phyloP scores from a whole-genome alignment of 1,140 invertebrate genomes.

The Dendrolimus kikuchii region DNA sequence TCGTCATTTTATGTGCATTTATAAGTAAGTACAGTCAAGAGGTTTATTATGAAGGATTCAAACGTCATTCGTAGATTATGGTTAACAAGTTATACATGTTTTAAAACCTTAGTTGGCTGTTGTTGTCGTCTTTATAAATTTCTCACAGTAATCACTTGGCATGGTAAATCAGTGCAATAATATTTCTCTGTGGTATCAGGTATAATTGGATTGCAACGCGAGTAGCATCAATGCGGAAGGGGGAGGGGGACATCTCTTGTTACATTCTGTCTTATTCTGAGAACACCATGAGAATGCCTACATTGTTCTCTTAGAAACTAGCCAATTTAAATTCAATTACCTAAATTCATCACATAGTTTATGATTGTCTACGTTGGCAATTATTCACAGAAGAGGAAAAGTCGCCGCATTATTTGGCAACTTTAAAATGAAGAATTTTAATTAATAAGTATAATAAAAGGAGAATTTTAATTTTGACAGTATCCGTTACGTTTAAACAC shows the following conservation, averaged over 20 bases:
- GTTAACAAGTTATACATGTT: not conserved
- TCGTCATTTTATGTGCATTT: too few relatives aligned
- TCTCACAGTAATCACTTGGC: conserved; percentile 55
- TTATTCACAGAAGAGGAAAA: too few relatives aligned
- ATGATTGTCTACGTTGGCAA: not conserved
- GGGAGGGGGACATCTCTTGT: conserved; percentile 49
- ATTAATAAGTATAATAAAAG: too few relatives aligned
- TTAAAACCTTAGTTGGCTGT: conserved; percentile 11
- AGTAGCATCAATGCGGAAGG: conserved; percentile 62
- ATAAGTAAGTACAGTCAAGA: too few relatives aligned
- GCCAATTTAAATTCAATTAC: not conserved
- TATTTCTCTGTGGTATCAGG: conserved; percentile 56
- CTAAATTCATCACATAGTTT: not conserved
- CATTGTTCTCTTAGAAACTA: not conserved
- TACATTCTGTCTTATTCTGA: conserved; percentile 64
- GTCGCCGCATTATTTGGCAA: too few relatives aligned
- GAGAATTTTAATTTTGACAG: too few relatives aligned
- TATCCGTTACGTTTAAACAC: not conserved
- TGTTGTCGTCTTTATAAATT: conserved; percentile 29
- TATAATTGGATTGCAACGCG: conserved; percentile 66
- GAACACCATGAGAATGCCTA: conserved; percentile 58
- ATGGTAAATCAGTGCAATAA: conserved; percentile 46
- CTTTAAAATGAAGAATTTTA: too few relatives aligned
- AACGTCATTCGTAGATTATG: too few relatives aligned
- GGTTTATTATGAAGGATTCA: too few relatives aligned